Evolutionary conservation across 2,888 invertebrate genomes (phyloP).

Genomic region (Mechanitis messenoides): DNA sequence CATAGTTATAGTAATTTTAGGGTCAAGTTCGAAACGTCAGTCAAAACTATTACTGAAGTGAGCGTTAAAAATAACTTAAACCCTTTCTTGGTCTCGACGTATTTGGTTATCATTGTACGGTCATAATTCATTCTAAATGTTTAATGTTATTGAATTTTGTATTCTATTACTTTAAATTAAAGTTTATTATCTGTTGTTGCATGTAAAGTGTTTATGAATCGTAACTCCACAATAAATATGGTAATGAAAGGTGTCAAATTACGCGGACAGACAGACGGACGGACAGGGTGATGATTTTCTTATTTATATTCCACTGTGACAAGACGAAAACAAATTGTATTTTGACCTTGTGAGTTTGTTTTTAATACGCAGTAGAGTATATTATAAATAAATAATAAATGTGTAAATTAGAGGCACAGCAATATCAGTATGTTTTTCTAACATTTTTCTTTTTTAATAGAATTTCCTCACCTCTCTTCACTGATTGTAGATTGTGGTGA

Average conservation of each 20-base stretch:
- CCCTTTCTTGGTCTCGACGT: conserved; percentile 40
- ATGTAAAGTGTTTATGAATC: conserved; percentile 24
- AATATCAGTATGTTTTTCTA: no score
- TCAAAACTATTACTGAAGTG: conserved; percentile 25
- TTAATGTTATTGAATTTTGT: conserved; percentile 17
- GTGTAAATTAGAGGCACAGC: neutral
- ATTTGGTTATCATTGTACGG: conserved; percentile 45
- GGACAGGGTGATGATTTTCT: conserved; percentile 61
- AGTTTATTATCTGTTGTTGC: conserved; percentile 23
- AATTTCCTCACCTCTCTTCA: conserved; percentile 59
- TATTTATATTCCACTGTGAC: conserved; percentile 52
- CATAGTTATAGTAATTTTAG: conserved; percentile 9
- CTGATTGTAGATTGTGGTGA: conserved; percentile 70
- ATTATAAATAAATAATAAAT: neutral
- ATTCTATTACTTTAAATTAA: conserved; percentile 26
- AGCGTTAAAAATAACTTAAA: conserved; percentile 18
- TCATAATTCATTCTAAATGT: conserved; percentile 4
- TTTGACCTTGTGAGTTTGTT: conserved; percentile 49
- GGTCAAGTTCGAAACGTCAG: conserved; percentile 25
- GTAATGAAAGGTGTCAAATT: conserved; percentile 75
- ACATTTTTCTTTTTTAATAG: neutral
- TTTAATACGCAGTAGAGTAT: conserved; percentile 7
- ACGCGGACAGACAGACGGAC: conserved; percentile 57
- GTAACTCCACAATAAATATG: conserved; percentile 66
- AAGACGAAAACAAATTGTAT: conserved; percentile 58